Base-by-base conservation (phyloP, 2,888 invertebrate species). In the Allygus modestus region DNA sequence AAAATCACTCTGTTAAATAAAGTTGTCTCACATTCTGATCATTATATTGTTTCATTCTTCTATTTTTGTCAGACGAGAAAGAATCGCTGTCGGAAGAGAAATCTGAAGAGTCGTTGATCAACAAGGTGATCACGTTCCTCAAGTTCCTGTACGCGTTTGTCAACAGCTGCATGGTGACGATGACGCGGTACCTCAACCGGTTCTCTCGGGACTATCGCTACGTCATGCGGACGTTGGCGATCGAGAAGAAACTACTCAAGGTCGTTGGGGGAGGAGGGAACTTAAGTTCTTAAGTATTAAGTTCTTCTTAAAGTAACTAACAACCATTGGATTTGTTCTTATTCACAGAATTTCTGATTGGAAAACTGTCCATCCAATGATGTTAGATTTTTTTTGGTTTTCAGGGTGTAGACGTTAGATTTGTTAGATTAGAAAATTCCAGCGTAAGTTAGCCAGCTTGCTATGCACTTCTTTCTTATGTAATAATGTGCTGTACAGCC, bases 191-290 rank as follows among this genome's bases (percentile, higher is more conserved):
- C 88, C 92, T 99, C 84, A 97, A 99, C 92, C 93, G 93, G 88
- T 95, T 97, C 88, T 99, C 99, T 0, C 93, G 96, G 83, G 98
- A 99, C 90, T 99, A 99, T 91, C 94, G 99, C 89, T 98, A 98
- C 90, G 97, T 99, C 0, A 96, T 98, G 31, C 94, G 95, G 87
- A 96, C 97, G 37, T 92, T 99, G 83, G 94, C 95, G 0, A 93
- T 95, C 85, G 99, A 99, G 90, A 98, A 98, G 91, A 96, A 95
- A 90, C 91, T 94, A 84, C 91, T 98, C 0, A 98, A 98, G 93
- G 97, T 96, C n/a, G n/a, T n/a, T n/a, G n/a, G n/a, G n/a, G n/a
- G n/a, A n/a, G n/a, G n/a, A 90, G 87, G 87, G 71, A 82, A 77
- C 81, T 86, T 75, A 12, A 46, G 73, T 61, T 85, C n/a, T n/a